Percentiles rank a stretch among this genome's conserved stretches.
Evolutionary conservation across 2,888 invertebrate genomes (phyloP).

Genomic region (Apotomis capreana): DNA sequence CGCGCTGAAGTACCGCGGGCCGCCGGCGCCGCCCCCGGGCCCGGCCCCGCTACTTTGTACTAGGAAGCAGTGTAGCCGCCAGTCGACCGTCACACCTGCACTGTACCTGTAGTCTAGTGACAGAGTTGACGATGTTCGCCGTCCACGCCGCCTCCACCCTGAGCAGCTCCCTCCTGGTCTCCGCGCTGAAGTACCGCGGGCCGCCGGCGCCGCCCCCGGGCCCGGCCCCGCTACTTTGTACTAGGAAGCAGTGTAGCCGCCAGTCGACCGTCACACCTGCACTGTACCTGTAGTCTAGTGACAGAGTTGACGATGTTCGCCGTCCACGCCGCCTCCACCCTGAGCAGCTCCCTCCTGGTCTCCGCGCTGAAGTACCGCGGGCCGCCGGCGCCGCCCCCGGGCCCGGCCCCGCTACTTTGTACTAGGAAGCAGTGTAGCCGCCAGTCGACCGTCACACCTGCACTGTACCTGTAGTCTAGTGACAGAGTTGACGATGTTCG

Average conservation of each 20-base stretch:
- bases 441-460: conserved; percentile 96
- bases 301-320: conserved; percentile 96
- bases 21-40: conserved; percentile 50
- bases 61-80: conserved; percentile 96
- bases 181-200: conserved; percentile 93
- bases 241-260: conserved; percentile 96
- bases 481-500: conserved; percentile 95
- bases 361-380: conserved; percentile 94
- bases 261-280: conserved; percentile 87
- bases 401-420: conserved; percentile 77
- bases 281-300: conserved; percentile 91
- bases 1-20: conserved; percentile 91
- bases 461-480: conserved; percentile 95
- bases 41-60: conserved; percentile 84
- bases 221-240: conserved; percentile 82
- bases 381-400: conserved; percentile 51
- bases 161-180: conserved; percentile 94
- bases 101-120: conserved; percentile 92
- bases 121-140: conserved; percentile 94
- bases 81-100: conserved; percentile 85
- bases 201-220: conserved; percentile 51
- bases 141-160: conserved; percentile 98
- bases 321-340: conserved; percentile 98
- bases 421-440: conserved; percentile 97
- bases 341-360: conserved; percentile 93